Evolutionary conservation across 1,140 invertebrate genomes (phyloP), one percentile per base, ranked within the genome.

Genomic region (Mercenaria mercenaria): DNA sequence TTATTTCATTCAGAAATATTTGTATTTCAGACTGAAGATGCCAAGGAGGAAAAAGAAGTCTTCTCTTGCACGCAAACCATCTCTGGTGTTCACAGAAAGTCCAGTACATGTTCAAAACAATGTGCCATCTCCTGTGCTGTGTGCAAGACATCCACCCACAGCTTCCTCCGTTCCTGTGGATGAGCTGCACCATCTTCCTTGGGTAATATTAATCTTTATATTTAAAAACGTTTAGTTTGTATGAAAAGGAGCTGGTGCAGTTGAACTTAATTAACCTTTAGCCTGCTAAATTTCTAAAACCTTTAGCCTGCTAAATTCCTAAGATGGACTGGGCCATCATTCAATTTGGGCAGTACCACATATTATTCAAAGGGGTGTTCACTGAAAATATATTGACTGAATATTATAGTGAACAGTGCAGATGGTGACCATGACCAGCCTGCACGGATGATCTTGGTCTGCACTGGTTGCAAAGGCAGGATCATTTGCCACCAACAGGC

Each of bases 71-170:
- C 39, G 32, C 29, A 89, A 77, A 37, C 80, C 80, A n/a, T 76
- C 88, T 34, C 39, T 89, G 50, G 32, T 89, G 23, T 89, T 89
- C 79, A 83, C 80, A 59, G 88, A 89, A 23, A 83, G 79, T 34
- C 88, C 88, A 41, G 67, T 89, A 4, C 64, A 89, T 64, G 59
- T 89, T 20, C 50, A 83, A 39, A 72, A 76, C 8, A 83, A 84
- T 77, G 50, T 89, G 20, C 80, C 79, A n/a, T 74, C 79, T 29
- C 88, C 88, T 23, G 88, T 89, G 32, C 41, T 89, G 13, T 83
- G 88, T 89, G 88, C 88, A 43, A 47, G 88, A 23, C 80, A 84
- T 34, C 88, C 88, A 26, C 67, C 88, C 18, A 89, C 88, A n/a
- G 88, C 88, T n/a, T n/a, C 26, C 15, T 82, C 79, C 37, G 29